Evolutionary conservation across 1,140 invertebrate genomes (phyloP), one percentile per base, ranked within the genome.

Genomic region (Melanaphis sacchari): DNA sequence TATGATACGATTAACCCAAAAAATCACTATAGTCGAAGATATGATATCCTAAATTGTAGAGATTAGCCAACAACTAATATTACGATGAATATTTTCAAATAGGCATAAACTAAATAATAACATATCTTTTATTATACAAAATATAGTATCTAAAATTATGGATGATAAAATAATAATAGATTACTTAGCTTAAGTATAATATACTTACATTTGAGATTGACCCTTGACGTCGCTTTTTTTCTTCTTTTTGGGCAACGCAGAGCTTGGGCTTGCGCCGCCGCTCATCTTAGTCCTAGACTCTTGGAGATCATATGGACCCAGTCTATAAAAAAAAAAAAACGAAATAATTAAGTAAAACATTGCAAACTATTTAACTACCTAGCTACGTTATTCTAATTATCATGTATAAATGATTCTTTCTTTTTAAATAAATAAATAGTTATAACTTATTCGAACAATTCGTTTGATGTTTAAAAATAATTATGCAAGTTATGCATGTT

Each of bases 231-330:
- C 97, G 95, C 97, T 96, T 96, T 97, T 97, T 96, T 97, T 97
- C 95, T 97, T 96, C 95, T 97, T 97, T 96, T 97, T 97, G 95
- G 96, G 97, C 96, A 96, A 96, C 95, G 96, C 96, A 95, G 91
- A 84, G 91, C 91, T 93, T 31, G 91, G 91, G 91, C 97, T 96
- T 95, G 96, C 96, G 96, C 97, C 96, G 95, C 96, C 96, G 96
- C 97, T 97, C 97, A 97, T 98, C 96, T 97, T 97, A 97, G 96
- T 96, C 97, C 97, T 97, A 96, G 97, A 97, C 96, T 97, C 97
- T 96, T 97, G 97, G 95, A 97, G 96, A 95, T 97, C 97, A 97
- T 96, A 97, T 96, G 97, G 97, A 96, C 97, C 96, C 96, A 97
- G 96, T 96, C 97, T 97, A 96, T 94, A 94, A 94, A 52, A 93